These are phyloP conservation scores for Malurus melanocephalus DNA, from an alignment of 2,113 vertebrate species.

Conservation along the genomic window DNA sequence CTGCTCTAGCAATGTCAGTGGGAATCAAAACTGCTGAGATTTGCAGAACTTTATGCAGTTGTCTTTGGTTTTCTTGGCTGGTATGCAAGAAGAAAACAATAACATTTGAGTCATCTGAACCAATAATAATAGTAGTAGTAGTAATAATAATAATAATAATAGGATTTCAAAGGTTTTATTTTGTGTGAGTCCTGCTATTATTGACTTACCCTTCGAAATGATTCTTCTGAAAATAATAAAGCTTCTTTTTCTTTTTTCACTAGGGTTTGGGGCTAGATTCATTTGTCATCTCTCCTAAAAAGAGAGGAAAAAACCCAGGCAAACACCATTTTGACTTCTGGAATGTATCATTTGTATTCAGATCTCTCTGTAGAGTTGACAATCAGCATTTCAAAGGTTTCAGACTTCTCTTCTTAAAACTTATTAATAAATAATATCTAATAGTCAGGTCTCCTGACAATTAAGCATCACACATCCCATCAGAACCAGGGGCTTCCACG, in stretches of 20 bases:
- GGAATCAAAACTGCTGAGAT: slow-evolving; percentile 62
- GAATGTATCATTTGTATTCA: neutral
- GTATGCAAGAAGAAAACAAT: slow-evolving; percentile 51
- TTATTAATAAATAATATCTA: neutral
- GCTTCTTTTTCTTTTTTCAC: neutral
- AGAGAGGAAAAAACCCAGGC: neutral
- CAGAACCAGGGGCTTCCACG: neutral
- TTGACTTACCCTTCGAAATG: slow-evolving; percentile 37
- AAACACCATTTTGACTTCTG: neutral
- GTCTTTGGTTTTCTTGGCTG: slow-evolving; percentile 57
- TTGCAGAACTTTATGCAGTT: slow-evolving; percentile 20
- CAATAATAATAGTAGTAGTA: slow-evolving; percentile 43
- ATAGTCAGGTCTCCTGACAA: neutral
- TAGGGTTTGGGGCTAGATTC: neutral
- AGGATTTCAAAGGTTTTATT: slow-evolving; percentile 50
- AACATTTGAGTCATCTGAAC: slow-evolving; percentile 58
- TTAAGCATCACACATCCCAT: neutral
- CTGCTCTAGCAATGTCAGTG: slow-evolving; percentile 40
- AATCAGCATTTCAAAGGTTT: neutral
- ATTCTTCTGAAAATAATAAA: slow-evolving; percentile 32
- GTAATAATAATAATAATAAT: neutral
- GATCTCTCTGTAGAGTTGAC: neutral
- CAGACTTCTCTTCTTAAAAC: neutral
- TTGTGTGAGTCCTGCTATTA: slow-evolving; percentile 35
- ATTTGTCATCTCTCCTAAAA: neutral